Evolutionary conservation across 1,140 invertebrate genomes (phyloP).

Genomic region (Cotesia chilonis): DNA sequence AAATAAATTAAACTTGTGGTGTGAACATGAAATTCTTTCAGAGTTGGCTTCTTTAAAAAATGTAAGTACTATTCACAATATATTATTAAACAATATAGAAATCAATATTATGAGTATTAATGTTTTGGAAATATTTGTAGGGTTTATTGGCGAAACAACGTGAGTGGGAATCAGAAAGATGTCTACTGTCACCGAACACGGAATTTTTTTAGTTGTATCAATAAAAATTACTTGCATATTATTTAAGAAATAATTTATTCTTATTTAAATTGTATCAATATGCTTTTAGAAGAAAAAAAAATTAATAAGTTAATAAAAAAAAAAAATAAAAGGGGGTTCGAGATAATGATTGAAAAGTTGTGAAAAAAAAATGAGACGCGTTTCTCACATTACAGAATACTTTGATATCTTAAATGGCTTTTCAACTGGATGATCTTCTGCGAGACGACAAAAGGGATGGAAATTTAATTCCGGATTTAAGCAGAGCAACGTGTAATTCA

Average conservation of each 20-base stretch:
- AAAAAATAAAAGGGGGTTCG: constrained; percentile 1
- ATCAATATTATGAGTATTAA: too few species aligned
- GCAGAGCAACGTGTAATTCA: constrained; percentile 77
- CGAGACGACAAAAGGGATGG: constrained; percentile 84
- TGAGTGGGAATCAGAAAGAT: constrained; percentile 61
- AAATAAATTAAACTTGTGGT: constrained; percentile 48
- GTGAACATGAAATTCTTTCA: constrained; percentile 57
- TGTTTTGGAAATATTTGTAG: constrained; percentile 46
- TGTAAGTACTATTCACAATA: constrained; percentile 43
- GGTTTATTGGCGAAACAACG: constrained; percentile 60
- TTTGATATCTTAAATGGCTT: constrained; percentile 61
- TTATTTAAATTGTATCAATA: background rate
- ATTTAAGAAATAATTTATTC: constrained; percentile 31
- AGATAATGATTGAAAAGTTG: constrained; percentile 20
- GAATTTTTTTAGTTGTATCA: constrained; percentile 50
- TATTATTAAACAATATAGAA: too few species aligned
- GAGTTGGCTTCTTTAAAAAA: constrained; percentile 58
- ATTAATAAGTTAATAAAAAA: background rate
- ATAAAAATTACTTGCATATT: constrained; percentile 31
- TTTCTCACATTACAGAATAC: constrained; percentile 41
- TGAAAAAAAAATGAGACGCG: constrained; percentile 24
- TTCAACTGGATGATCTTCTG: constrained; percentile 82
- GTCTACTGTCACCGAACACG: constrained; percentile 52
- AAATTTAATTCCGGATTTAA: constrained; percentile 83
- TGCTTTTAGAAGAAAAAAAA: background rate